These are phyloP conservation scores for Pammene fasciana DNA, from an alignment of 2,888 invertebrate genomes.

Conservation along the genomic window DNA sequence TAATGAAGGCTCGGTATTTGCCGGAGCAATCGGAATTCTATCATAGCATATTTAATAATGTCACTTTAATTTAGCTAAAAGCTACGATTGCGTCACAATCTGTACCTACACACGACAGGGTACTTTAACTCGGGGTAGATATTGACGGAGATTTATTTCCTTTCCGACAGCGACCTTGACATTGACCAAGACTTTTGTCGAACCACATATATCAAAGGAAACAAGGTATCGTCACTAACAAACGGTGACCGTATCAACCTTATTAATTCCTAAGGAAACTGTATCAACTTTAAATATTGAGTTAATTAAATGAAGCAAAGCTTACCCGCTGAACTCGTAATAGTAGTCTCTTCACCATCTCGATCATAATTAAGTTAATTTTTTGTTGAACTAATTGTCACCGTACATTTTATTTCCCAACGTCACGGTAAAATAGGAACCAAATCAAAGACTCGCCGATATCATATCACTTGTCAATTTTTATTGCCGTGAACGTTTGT, in stretches of 20 bases:
- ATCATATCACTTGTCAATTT: constrained; percentile 57
- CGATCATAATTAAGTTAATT: constrained; percentile 15
- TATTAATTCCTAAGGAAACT: too few species aligned
- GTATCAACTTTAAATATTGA: background rate
- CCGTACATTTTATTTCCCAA: constrained; percentile 38
- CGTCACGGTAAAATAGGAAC: constrained; percentile 43
- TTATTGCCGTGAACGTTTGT: constrained; percentile 55
- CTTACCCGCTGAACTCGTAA: constrained; percentile 48
- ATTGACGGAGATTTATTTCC: constrained; percentile 12
- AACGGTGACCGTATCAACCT: background rate
- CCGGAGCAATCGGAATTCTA: background rate
- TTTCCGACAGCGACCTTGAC: constrained; percentile 9
- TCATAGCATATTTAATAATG: background rate
- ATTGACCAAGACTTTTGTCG: background rate
- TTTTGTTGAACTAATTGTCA: constrained; percentile 33
- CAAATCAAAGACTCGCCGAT: constrained; percentile 54
- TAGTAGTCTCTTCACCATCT: constrained; percentile 53
- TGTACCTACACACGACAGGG: background rate
- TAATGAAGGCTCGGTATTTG: too few species aligned
- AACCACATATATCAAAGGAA: constrained; percentile 7
- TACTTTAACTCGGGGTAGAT: background rate
- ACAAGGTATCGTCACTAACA: background rate
- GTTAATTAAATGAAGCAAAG: constrained; percentile 20
- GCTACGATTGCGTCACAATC: constrained; percentile 2
- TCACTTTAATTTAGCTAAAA: constrained; percentile 8